Percentiles rank a stretch among this genome's conserved stretches.
Evolutionary conservation across 2,113 vertebrate genomes (phyloP).

Genomic region (Tetrao urogallus): DNA sequence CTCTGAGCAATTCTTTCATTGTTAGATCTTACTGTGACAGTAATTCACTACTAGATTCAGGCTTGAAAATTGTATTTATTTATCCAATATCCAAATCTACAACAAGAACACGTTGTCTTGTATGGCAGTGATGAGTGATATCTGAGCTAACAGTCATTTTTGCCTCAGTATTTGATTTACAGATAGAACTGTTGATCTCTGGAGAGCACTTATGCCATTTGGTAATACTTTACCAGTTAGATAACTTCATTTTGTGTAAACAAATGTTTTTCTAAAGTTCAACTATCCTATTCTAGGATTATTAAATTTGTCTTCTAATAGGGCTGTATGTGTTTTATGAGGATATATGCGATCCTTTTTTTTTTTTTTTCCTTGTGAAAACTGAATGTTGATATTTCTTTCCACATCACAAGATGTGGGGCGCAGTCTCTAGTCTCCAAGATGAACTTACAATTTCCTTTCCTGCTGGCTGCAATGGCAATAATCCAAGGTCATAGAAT

Average conservation of each 20-base stretch:
- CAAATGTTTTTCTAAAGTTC: background rate
- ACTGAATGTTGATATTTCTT: background rate
- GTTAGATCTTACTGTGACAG: background rate
- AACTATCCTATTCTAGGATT: background rate
- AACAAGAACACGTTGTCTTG: background rate
- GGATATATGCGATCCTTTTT: background rate
- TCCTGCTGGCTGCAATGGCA: background rate
- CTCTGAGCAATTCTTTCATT: background rate
- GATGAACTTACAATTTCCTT: background rate
- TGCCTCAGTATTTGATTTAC: background rate
- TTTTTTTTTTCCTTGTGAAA: background rate
- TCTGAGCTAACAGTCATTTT: background rate
- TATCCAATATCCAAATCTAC: background rate
- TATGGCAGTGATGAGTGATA: background rate
- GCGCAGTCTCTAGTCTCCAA: background rate
- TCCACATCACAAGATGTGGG: background rate
- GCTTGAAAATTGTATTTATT: background rate
- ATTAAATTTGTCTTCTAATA: background rate
- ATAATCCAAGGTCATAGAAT: background rate
- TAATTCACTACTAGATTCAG: background rate
- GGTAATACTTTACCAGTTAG: background rate
- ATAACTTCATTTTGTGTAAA: background rate
- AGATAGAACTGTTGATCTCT: background rate
- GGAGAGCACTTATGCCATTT: background rate
- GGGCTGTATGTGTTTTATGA: background rate